These are phyloP conservation scores for Petrosia ficiformis DNA, from an alignment of 37 sponge, comb jelly and placozoan species.

Conservation along the genomic window DNA sequence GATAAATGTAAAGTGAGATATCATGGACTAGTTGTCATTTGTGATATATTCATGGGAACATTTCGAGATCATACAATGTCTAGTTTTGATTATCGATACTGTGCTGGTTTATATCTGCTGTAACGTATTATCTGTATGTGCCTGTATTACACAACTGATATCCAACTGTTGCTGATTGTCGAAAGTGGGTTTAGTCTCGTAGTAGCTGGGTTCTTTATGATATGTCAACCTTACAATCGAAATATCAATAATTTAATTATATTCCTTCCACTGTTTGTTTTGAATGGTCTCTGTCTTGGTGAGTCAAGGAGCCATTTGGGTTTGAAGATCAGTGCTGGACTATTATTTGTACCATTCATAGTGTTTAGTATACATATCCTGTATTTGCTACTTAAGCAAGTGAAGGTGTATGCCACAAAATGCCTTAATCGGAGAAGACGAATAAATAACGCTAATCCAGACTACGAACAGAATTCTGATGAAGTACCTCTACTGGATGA, in stretches of 20 bases:
- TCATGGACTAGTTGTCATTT: constrained; percentile 13
- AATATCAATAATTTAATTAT: constrained; percentile 44
- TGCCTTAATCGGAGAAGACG: too few relatives aligned
- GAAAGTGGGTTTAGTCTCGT: constrained; percentile 14
- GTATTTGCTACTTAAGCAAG: too few relatives aligned
- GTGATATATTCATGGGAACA: constrained; percentile 49
- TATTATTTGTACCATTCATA: too few relatives aligned
- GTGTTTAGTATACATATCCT: too few relatives aligned
- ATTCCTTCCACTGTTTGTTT: background rate
- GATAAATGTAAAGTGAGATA: background rate
- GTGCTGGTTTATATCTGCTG: constrained; percentile 68
- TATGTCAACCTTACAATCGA: constrained; percentile 61
- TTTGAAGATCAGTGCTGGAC: too few relatives aligned
- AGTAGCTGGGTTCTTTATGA: constrained; percentile 10
- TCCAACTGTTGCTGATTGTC: constrained; percentile 2
- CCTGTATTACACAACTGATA: constrained; percentile 24
- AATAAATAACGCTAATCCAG: too few relatives aligned
- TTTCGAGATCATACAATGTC: constrained; percentile 49
- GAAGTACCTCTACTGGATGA: too few relatives aligned
- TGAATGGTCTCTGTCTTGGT: background rate
- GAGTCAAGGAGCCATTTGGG: too few relatives aligned
- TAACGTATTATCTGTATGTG: constrained; percentile 35
- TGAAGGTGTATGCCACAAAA: too few relatives aligned
- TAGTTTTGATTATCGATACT: constrained; percentile 42
- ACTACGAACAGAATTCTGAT: too few relatives aligned